A percentile compares a stretch with the other conserved stretches of the same genome.
Evolutionary conservation across 2,797 vertebrate species (phyloP).

Genomic region (Trichosurus vulpecula): DNA sequence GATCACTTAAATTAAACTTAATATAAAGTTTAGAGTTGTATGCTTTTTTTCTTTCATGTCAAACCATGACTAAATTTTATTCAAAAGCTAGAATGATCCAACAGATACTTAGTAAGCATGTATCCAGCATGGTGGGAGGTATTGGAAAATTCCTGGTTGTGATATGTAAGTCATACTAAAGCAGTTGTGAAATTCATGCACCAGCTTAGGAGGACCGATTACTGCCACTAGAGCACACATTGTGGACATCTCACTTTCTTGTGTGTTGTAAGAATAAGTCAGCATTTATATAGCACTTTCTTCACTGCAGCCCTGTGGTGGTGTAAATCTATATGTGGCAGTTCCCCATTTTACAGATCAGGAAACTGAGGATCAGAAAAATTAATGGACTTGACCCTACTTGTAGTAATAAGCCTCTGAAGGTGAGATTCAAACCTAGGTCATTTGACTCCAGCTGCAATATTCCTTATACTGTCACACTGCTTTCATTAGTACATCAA

Average conservation of each 20-base stretch:
- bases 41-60: background rate
- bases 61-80: background rate
- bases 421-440: background rate
- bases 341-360: background rate
- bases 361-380: background rate
- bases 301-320: background rate
- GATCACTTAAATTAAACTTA: background rate
- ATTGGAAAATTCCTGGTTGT: background rate
- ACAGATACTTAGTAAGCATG: background rate
- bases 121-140: background rate
- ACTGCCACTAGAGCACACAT: background rate
- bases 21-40: background rate
- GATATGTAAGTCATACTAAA: background rate
- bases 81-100: background rate
- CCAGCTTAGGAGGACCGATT: background rate
- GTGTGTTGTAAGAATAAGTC: background rate
- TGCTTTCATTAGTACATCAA: background rate
- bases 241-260: background rate
- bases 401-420: background rate
- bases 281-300: background rate
- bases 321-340: background rate
- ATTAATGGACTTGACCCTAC: background rate
- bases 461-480: background rate
- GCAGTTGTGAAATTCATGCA: background rate
- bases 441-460: background rate